phyloP scores from a whole-genome alignment of 2,888 invertebrate species.

The Thymelicus acteon region DNA sequence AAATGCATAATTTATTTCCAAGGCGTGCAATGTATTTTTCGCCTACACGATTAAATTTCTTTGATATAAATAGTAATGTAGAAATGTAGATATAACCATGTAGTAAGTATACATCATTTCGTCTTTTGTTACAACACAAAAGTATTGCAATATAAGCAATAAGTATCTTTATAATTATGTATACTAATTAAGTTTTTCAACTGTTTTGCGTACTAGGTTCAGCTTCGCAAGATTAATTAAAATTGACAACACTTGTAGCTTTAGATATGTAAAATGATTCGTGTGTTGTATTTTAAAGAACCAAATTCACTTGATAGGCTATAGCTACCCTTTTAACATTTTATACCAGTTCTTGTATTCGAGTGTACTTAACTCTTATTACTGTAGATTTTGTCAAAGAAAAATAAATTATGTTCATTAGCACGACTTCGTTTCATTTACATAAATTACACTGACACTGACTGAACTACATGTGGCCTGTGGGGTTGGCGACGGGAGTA shows the following conservation, averaged over 20 bases:
- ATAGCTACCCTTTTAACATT: conserved; percentile 80
- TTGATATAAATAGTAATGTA: conserved; percentile 67
- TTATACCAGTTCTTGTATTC: conserved; percentile 84
- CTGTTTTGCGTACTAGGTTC: conserved; percentile 39
- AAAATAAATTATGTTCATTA: conserved; percentile 83
- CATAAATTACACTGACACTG: background rate
- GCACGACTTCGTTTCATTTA: conserved; percentile 59
- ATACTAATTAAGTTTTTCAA: conserved; percentile 36
- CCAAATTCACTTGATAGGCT: conserved; percentile 77
- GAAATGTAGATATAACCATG: conserved; percentile 81
- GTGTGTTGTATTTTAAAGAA: conserved; percentile 75
- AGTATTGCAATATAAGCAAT: conserved; percentile 36
- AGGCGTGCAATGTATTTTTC: conserved; percentile 62
- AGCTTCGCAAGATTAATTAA: conserved; percentile 45
- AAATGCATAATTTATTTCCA: conserved; percentile 71
- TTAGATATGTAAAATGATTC: conserved; percentile 59
- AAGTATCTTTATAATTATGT: conserved; percentile 24
- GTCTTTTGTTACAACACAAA: conserved; percentile 40
- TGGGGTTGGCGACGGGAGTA: conserved; percentile 41
- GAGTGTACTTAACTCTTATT: conserved; percentile 83
- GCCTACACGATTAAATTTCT: conserved; percentile 53
- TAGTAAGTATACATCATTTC: conserved; percentile 54
- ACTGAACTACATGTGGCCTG: conserved; percentile 30
- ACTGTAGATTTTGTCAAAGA: conserved; percentile 82
- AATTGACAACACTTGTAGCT: conserved; percentile 50